Evolutionary conservation across 2,113 vertebrate genomes (phyloP).

Genomic region (Caloenas nicobarica): DNA sequence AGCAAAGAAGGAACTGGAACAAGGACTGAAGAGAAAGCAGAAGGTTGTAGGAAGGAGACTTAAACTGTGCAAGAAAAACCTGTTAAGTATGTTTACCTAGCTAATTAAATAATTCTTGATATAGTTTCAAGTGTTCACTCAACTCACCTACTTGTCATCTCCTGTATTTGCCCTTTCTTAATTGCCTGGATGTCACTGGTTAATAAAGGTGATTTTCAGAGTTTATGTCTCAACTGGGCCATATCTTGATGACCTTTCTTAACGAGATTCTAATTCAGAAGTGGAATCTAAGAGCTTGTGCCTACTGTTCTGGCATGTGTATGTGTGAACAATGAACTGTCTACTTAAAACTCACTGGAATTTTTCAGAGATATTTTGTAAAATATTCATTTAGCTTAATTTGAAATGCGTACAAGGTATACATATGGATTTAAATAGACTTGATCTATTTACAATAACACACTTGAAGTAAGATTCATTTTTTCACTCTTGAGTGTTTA

Average conservation of each 20-base stretch:
- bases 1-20: background rate
- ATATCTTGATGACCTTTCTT: background rate
- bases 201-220: constrained; percentile 14
- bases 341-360: background rate
- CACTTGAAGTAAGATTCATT: background rate
- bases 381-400: background rate
- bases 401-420: background rate
- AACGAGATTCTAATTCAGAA: background rate
- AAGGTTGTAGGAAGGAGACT: constrained; percentile 16
- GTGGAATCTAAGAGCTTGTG: background rate
- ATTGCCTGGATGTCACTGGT: background rate
- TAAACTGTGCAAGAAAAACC: background rate
- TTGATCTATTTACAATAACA: background rate
- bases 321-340: background rate
- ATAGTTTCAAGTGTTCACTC: background rate
- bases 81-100: background rate
- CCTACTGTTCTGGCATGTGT: background rate
- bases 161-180: background rate
- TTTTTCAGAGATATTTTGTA: background rate
- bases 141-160: constrained; percentile 25
- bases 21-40: background rate
- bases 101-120: constrained; percentile 26
- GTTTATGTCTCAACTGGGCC: background rate
- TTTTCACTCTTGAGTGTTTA: background rate
- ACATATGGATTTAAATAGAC: background rate